These are phyloP conservation scores for Spatulosminthurus flaviceps DNA, from an alignment of 2,888 invertebrate species.

Conservation along the genomic window DNA sequence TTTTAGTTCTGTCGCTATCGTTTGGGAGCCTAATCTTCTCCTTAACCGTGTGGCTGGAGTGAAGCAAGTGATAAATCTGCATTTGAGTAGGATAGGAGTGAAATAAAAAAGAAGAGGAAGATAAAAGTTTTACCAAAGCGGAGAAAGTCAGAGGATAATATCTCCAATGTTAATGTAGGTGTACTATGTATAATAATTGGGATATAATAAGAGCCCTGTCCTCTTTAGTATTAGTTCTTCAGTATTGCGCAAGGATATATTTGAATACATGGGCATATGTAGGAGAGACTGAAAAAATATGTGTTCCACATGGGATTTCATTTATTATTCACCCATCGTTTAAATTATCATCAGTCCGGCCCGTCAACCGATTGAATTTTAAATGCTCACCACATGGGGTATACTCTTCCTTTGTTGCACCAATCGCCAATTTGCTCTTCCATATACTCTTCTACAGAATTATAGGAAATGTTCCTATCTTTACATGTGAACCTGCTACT, in stretches of 20 bases:
- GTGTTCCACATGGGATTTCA: conserved; percentile 35
- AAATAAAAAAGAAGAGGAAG: conserved; percentile 33
- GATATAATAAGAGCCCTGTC: too few species aligned
- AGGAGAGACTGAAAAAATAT: neutral
- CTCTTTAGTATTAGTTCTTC: neutral
- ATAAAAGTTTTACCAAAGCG: neutral
- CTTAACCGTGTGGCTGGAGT: neutral
- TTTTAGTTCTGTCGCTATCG: conserved; percentile 5
- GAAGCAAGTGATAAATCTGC: conserved; percentile 35
- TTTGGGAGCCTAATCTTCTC: neutral
- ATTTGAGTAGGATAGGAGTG: conserved; percentile 36
- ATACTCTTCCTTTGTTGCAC: conserved; percentile 36
- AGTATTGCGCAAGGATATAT: neutral
- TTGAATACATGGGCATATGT: conserved; percentile 10
- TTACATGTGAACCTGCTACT: too few species aligned
- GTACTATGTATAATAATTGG: too few species aligned
- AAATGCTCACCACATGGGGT: conserved; percentile 46
- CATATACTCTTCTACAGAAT: too few species aligned
- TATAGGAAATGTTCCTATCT: too few species aligned
- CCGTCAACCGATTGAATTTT: conserved; percentile 49
- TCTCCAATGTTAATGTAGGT: too few species aligned
- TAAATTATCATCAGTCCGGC: conserved; percentile 49
- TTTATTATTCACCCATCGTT: conserved; percentile 37
- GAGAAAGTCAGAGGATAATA: neutral
- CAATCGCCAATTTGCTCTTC: conserved; percentile 48